These are phyloP conservation scores for Hypotaenidia okinawae DNA, from an alignment of 2,797 vertebrate species.

Conservation along the genomic window DNA sequence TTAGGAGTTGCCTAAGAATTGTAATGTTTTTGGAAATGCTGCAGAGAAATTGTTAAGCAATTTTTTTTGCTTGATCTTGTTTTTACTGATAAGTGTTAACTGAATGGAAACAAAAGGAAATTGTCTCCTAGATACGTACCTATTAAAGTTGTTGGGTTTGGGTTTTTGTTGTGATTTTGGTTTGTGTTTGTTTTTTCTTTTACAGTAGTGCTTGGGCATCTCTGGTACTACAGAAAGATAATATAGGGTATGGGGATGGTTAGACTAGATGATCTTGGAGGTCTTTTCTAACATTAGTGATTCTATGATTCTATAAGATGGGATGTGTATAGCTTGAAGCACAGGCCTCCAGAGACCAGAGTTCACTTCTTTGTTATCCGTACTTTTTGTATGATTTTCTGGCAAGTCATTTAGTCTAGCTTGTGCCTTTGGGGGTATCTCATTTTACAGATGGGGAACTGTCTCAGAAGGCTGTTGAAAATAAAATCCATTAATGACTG, in stretches of 20 bases:
- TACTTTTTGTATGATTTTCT: neutral
- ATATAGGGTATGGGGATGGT: too few relatives aligned
- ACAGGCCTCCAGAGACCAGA: neutral
- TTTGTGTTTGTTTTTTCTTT: too few relatives aligned
- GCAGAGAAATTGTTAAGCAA: neutral
- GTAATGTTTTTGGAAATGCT: neutral
- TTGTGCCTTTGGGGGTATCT: slow-evolving; percentile 40
- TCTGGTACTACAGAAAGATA: neutral
- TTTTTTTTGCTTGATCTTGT: neutral
- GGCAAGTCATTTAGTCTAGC: slow-evolving; percentile 1
- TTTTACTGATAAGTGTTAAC: neutral
- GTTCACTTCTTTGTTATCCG: neutral
- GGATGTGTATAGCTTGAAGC: neutral
- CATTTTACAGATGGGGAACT: neutral
- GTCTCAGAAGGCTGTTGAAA: slow-evolving; percentile 59
- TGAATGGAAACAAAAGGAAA: neutral
- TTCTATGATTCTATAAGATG: neutral
- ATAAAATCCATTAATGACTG: slow-evolving; percentile 52
- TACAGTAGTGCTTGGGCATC: neutral
- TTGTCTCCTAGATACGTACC: neutral
- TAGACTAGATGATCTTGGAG: too few relatives aligned
- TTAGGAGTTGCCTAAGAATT: neutral
- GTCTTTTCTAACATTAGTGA: too few relatives aligned
- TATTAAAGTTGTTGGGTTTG: neutral
- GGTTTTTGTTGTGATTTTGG: too few relatives aligned